These are phyloP conservation scores for Beroe forskalii DNA, from an alignment of 37 sponge, comb jelly and placozoan species.

Conservation along the genomic window DNA sequence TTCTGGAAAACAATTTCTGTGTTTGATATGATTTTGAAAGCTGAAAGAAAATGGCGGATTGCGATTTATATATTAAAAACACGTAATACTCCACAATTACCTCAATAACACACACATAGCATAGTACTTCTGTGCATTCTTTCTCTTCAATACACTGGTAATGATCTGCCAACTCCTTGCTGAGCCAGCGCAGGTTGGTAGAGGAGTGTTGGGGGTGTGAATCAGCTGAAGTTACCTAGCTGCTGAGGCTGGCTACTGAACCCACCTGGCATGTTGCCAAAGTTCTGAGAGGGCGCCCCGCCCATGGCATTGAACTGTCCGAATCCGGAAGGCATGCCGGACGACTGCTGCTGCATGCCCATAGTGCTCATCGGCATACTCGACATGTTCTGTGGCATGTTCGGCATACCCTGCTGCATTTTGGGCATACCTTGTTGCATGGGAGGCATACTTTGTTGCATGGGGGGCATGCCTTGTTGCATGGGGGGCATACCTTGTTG, in stretches of 20 bases:
- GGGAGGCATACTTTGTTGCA: slow-evolving; percentile 17
- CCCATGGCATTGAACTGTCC: slow-evolving; percentile 3
- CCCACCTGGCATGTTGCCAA: not conserved
- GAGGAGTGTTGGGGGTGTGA: not conserved
- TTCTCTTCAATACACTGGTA: too few relatives aligned
- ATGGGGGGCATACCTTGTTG: not conserved
- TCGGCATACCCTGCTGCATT: not conserved
- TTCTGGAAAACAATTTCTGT: too few relatives aligned
- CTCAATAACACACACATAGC: too few relatives aligned
- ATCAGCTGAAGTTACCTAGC: slow-evolving; percentile 24
- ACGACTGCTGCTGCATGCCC: not conserved
- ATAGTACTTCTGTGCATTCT: too few relatives aligned
- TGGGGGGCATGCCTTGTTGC: not conserved
- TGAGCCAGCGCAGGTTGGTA: too few relatives aligned
- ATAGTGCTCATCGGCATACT: not conserved
- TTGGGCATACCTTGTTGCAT: slow-evolving; percentile 1
- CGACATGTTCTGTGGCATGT: not conserved
- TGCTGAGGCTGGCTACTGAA: slow-evolving; percentile 15
- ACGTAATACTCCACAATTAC: too few relatives aligned
- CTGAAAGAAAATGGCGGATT: too few relatives aligned
- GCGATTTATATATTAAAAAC: too few relatives aligned
- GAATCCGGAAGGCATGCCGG: not conserved
- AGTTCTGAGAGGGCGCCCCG: not conserved
- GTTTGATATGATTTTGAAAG: too few relatives aligned
- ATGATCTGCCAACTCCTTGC: too few relatives aligned